Percentiles rank a stretch among this genome's conserved stretches.
Evolutionary conservation across 2,113 vertebrate species (phyloP).

Genomic region (Ophthalmolycus amberensis): DNA sequence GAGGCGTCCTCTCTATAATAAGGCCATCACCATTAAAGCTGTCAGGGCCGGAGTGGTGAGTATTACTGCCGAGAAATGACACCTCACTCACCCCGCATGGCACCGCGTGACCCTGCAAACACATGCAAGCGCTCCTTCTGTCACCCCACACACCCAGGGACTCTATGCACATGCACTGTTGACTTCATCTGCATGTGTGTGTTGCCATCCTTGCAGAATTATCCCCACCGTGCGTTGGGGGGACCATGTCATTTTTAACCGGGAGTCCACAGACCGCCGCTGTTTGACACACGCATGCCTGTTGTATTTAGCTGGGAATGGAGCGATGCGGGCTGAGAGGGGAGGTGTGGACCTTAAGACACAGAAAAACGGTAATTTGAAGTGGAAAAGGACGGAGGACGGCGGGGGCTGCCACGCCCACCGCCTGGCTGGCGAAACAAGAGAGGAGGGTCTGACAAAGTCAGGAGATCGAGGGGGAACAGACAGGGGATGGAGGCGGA

Average conservation of each 20-base stretch:
- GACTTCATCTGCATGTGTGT: conserved; percentile 29
- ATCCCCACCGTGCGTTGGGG: not conserved
- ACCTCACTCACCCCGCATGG: conserved; percentile 69
- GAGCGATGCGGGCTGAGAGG: not conserved
- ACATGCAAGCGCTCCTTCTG: conserved; percentile 36
- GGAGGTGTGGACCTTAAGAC: conserved; percentile 49
- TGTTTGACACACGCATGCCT: conserved; percentile 21
- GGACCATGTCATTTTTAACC: conserved; percentile 53
- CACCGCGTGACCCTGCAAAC: conserved; percentile 59
- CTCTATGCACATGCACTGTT: conserved; percentile 1
- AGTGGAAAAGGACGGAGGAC: conserved; percentile 22
- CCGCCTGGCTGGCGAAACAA: conserved; percentile 9
- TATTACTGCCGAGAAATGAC: conserved; percentile 83
- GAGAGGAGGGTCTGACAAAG: conserved; percentile 39
- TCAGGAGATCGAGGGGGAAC: conserved; percentile 35
- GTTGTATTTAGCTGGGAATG: conserved; percentile 21
- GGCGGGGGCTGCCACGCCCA: conserved; percentile 16
- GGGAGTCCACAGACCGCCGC: conserved; percentile 15
- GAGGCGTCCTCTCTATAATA: conserved; percentile 84
- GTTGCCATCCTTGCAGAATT: not conserved
- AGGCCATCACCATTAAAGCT: conserved; percentile 88
- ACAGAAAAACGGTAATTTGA: conserved; percentile 37
- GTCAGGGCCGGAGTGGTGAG: conserved; percentile 82
- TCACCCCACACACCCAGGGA: conserved; percentile 34
- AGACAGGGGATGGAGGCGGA: not conserved